Evolutionary conservation across 2,888 invertebrate genomes (phyloP).

Genomic region (Lampropteryx suffumata): DNA sequence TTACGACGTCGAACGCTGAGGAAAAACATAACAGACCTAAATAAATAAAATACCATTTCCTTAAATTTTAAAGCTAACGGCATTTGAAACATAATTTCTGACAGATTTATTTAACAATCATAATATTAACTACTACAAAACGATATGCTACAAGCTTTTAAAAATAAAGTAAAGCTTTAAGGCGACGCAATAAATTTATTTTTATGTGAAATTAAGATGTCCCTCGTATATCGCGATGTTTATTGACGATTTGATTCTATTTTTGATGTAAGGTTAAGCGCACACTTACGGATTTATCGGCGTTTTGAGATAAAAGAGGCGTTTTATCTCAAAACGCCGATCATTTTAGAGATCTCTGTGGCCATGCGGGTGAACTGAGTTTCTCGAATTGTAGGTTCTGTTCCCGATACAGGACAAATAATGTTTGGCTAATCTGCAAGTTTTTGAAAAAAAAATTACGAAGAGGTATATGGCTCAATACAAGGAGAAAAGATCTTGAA

Average conservation of each 20-base stretch:
- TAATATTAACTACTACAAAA: conserved; percentile 73
- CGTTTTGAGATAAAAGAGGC: background rate
- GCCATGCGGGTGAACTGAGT: no score
- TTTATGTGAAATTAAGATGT: conserved; percentile 80
- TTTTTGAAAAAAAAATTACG: no score
- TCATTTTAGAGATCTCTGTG: no score
- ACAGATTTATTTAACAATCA: conserved; percentile 73
- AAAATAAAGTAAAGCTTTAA: conserved; percentile 65
- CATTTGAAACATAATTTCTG: conserved; percentile 40
- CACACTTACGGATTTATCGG: conserved; percentile 1
- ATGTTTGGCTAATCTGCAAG: no score
- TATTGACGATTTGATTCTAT: conserved; percentile 54
- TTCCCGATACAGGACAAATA: no score
- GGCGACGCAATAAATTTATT: conserved; percentile 61
- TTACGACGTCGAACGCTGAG: no score
- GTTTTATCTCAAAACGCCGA: background rate
- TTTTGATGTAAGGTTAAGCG: conserved; percentile 30
- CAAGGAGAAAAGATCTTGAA: no score
- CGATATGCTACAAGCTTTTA: conserved; percentile 44
- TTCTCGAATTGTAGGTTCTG: no score
- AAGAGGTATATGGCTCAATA: no score
- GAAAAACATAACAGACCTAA: conserved; percentile 16
- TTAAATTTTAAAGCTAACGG: conserved; percentile 28
- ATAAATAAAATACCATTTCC: conserved; percentile 25
- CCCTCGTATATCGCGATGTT: conserved; percentile 63